These are phyloP conservation scores for Cydia strobilella DNA, from an alignment of 1,140 invertebrate genomes.

Conservation along the genomic window DNA sequence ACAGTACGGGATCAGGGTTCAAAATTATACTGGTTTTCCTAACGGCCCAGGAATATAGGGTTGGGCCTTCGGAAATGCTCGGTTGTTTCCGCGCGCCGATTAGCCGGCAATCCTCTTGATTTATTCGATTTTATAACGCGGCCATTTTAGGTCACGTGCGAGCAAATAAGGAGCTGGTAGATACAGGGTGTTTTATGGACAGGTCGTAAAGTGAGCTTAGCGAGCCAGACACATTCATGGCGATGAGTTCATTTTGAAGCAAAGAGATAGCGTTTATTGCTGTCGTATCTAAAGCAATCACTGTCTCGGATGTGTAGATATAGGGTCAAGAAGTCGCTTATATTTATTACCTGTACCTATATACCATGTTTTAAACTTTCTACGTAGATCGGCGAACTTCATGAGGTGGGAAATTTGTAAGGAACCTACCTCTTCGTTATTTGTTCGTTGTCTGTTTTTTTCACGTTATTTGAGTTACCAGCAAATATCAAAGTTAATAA, in stretches of 20 bases:
- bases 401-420: no score
- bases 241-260: background rate
- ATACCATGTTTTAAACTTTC: no score
- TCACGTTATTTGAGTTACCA: no score
- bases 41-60: background rate
- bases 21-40: background rate
- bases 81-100: conserved; percentile 44
- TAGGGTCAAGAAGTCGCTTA: no score
- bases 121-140: conserved; percentile 64
- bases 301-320: no score
- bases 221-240: conserved; percentile 3
- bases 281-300: background rate
- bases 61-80: background rate
- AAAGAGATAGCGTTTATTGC: background rate
- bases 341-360: no score
- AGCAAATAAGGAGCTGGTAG: conserved; percentile 61
- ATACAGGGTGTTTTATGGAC: conserved; percentile 47
- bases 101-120: conserved; percentile 74
- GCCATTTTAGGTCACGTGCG: conserved; percentile 70
- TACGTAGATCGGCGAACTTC: no score
- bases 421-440: no score
- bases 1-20: background rate
- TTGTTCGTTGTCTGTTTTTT: no score
- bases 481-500: no score
- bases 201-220: conserved; percentile 1